Percentiles rank a stretch among this genome's conserved stretches.
Evolutionary conservation across 2,113 vertebrate genomes (phyloP).

Genomic region (Chlamydotis undulata): DNA sequence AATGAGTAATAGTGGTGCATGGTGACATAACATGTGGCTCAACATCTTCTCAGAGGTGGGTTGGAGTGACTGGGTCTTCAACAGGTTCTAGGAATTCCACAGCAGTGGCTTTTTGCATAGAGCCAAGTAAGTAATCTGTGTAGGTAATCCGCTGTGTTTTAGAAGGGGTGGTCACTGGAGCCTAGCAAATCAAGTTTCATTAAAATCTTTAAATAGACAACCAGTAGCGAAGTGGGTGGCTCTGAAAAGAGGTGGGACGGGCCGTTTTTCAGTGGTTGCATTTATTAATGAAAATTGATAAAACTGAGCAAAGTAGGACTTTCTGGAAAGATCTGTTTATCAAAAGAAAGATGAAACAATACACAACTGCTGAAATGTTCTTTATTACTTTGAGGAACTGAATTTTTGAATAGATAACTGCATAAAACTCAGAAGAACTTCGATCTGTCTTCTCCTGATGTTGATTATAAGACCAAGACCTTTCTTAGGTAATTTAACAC

Average conservation of each 20-base stretch:
- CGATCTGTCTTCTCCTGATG: background rate
- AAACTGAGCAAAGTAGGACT: background rate
- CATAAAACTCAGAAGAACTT: background rate
- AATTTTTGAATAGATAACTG: background rate
- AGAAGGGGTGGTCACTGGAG: background rate
- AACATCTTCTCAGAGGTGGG: background rate
- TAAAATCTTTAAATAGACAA: constrained; percentile 16
- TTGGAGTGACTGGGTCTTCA: background rate
- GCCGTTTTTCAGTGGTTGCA: background rate
- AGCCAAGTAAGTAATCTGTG: background rate
- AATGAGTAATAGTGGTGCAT: background rate
- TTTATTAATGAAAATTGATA: background rate
- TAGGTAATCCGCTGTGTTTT: background rate
- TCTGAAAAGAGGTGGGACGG: background rate
- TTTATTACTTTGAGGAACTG: background rate
- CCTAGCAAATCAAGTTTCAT: background rate
- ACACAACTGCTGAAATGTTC: background rate
- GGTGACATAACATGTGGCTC: background rate
- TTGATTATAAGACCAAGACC: background rate
- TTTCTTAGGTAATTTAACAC: background rate
- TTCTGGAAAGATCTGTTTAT: background rate
- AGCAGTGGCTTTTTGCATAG: background rate
- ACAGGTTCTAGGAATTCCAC: background rate
- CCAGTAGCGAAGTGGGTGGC: background rate
- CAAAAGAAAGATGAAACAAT: background rate